Evolutionary conservation across 2,888 invertebrate genomes (phyloP).

Genomic region (Gonocerus acuteangulatus): DNA sequence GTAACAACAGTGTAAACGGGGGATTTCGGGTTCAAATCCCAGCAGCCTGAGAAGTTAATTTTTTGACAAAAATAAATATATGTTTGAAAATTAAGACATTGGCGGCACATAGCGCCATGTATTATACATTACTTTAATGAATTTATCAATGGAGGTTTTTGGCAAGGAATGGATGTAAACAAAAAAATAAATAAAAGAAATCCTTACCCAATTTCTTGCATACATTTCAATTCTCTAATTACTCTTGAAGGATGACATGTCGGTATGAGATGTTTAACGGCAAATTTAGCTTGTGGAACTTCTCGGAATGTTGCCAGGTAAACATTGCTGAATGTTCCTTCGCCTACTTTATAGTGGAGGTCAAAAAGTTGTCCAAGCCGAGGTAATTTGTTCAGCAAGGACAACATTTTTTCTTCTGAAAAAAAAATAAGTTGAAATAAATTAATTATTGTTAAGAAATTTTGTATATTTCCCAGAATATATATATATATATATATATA

Average conservation of each 20-base stretch:
- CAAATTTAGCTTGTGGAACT: conserved; percentile 54
- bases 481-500: neutral
- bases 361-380: conserved; percentile 56
- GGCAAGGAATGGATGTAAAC: too few species aligned
- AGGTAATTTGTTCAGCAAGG: conserved; percentile 51
- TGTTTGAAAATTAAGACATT: too few species aligned
- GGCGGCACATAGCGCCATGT: too few species aligned
- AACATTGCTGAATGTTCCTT: conserved; percentile 83
- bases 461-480: neutral
- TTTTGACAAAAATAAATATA: too few species aligned
- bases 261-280: conserved; percentile 79
- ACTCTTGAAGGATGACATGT: conserved; percentile 76
- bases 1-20: too few species aligned
- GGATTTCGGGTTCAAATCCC: too few species aligned
- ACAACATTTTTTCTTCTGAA: conserved; percentile 41
- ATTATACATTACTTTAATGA: neutral
- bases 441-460: neutral
- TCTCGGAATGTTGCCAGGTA: conserved; percentile 58
- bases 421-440: neutral
- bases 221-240: conserved; percentile 70
- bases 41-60: too few species aligned
- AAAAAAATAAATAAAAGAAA: too few species aligned
- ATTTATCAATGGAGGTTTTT: too few species aligned
- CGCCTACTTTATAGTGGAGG: conserved; percentile 64
- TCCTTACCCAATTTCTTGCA: conserved; percentile 64